These are phyloP conservation scores for Ametastegia equiseti DNA, from an alignment of 2,888 invertebrate genomes.

Conservation along the genomic window DNA sequence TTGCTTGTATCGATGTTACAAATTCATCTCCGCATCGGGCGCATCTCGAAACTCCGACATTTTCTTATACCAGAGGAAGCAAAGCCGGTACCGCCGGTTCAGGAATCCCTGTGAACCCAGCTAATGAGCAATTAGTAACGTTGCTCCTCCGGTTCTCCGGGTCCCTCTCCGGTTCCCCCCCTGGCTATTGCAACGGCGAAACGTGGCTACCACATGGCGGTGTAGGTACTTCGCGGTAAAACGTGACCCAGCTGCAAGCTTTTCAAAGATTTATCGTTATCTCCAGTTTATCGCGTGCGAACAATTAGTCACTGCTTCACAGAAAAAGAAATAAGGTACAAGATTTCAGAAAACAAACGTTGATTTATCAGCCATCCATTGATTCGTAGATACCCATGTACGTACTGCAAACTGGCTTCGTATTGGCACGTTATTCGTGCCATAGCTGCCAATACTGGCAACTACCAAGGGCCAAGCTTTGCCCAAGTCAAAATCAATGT, in stretches of 20 bases:
- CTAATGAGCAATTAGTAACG: slow-evolving; percentile 69
- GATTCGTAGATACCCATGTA: neutral
- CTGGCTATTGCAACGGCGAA: slow-evolving; percentile 51
- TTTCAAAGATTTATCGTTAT: slow-evolving; percentile 59
- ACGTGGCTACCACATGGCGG: slow-evolving; percentile 60
- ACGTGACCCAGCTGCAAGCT: slow-evolving; percentile 53
- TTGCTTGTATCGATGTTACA: slow-evolving; percentile 19
- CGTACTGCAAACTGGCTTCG: too few relatives aligned
- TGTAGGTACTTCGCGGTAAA: slow-evolving; percentile 51
- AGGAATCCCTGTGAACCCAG: slow-evolving; percentile 55
- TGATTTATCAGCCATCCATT: too few relatives aligned
- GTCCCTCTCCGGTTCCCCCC: slow-evolving; percentile 35
- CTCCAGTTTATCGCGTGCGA: slow-evolving; percentile 46
- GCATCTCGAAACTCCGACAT: neutral
- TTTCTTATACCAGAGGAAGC: slow-evolving; percentile 39
- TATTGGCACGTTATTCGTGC: too few relatives aligned
- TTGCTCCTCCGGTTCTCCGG: slow-evolving; percentile 51
- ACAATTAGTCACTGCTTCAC: slow-evolving; percentile 35
- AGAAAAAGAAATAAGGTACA: neutral
- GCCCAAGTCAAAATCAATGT: too few relatives aligned
- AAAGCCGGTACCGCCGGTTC: slow-evolving; percentile 23
- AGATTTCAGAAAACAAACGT: neutral
- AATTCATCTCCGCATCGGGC: slow-evolving; percentile 41
- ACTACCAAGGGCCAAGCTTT: too few relatives aligned
- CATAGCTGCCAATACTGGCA: too few relatives aligned